Evolutionary conservation across 2,888 invertebrate genomes (phyloP).

Genomic region (Dynastes grantii): DNA sequence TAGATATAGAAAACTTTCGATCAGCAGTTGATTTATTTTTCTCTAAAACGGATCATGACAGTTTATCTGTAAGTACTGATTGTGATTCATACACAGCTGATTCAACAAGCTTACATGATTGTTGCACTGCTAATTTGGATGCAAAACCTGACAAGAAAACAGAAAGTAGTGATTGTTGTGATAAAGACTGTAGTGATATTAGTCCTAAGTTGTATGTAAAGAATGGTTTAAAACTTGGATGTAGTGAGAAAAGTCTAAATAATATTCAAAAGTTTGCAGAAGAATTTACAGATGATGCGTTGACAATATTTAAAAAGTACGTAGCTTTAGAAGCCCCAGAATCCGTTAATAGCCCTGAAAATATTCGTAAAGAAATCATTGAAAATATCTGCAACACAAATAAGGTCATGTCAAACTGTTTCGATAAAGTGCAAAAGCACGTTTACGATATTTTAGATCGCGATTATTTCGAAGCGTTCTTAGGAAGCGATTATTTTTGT

Average conservation of each 20-base stretch:
- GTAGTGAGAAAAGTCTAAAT: conserved; percentile 40
- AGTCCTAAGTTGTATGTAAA: conserved; percentile 61
- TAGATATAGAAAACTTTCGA: conserved; percentile 82
- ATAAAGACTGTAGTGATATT: conserved; percentile 65
- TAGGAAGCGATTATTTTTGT: conserved; percentile 89
- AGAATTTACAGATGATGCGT: conserved; percentile 74
- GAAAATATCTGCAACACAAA: conserved; percentile 80
- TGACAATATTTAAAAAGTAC: conserved; percentile 85
- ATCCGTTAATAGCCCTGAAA: conserved; percentile 75
- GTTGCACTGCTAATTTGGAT: conserved; percentile 59
- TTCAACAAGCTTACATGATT: conserved; percentile 67
- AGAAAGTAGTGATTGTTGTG: conserved; percentile 61
- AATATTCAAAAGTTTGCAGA: conserved; percentile 54
- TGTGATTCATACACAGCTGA: conserved; percentile 69
- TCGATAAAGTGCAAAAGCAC: conserved; percentile 81
- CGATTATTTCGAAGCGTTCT: conserved; percentile 85
- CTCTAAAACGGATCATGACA: conserved; percentile 66
- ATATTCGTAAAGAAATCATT: conserved; percentile 75
- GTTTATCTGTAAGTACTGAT: conserved; percentile 70
- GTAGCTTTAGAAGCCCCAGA: conserved; percentile 80
- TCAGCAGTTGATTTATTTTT: conserved; percentile 63
- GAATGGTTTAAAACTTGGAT: conserved; percentile 54
- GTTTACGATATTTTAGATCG: conserved; percentile 79
- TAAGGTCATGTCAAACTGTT: conserved; percentile 79
- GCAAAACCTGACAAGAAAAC: conserved; percentile 53